phyloP scores from a whole-genome alignment of 2,888 invertebrate genomes.

The Junonia oenone region DNA sequence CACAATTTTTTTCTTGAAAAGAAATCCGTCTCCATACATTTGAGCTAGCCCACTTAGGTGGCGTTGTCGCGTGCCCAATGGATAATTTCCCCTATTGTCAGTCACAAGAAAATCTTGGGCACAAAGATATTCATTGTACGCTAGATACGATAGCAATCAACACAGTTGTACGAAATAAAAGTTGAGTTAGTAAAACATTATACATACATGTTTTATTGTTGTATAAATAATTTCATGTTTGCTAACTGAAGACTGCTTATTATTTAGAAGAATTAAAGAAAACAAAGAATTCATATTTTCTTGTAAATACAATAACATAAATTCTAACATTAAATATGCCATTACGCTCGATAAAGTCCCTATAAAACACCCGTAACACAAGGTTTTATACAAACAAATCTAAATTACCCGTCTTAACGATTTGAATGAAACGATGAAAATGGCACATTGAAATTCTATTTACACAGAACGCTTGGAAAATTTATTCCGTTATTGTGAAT shows the following conservation, averaged over 20 bases:
- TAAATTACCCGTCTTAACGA: constrained; percentile 28
- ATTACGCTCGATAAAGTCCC: background rate
- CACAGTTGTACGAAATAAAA: too few species aligned
- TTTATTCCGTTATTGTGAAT: constrained; percentile 64
- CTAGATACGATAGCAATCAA: constrained; percentile 1
- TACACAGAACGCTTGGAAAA: constrained; percentile 36
- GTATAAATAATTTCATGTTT: too few species aligned
- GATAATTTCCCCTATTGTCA: constrained; percentile 77
- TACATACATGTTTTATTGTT: too few species aligned
- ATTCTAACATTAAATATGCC: background rate
- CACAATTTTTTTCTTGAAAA: background rate
- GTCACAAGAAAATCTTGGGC: constrained; percentile 60
- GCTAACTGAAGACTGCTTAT: too few species aligned
- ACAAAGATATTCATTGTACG: constrained; percentile 23
- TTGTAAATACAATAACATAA: background rate
- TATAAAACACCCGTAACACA: background rate
- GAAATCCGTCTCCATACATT: constrained; percentile 40
- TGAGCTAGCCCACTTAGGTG: constrained; percentile 43
- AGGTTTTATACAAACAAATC: constrained; percentile 14
- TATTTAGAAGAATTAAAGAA: too few species aligned
- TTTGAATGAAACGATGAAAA: constrained; percentile 28
- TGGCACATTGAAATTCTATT: constrained; percentile 36
- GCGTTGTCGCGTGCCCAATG: constrained; percentile 57
- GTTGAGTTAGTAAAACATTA: too few species aligned
- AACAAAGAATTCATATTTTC: background rate